These are phyloP conservation scores for Oscheius sp. DNA, from an alignment of 1,140 invertebrate genomes.

Conservation along the genomic window DNA sequence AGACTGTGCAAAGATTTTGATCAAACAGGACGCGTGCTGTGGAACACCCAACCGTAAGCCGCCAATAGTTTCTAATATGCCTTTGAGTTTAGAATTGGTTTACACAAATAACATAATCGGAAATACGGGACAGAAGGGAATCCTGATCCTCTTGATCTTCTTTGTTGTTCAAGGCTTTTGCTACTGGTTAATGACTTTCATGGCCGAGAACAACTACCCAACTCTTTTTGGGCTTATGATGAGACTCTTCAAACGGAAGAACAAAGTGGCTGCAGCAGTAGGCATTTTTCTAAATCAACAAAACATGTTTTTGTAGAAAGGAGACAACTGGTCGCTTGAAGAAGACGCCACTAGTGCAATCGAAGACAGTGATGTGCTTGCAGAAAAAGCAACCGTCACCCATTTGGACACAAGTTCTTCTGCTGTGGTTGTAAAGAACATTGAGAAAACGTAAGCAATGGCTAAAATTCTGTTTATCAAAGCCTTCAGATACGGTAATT, in stretches of 20 bases:
- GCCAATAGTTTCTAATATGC: background rate
- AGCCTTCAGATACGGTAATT: conserved; percentile 48
- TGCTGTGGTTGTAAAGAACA: conserved; percentile 36
- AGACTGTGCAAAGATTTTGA: conserved; percentile 25
- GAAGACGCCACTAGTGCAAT: conserved; percentile 14
- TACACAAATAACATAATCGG: conserved; percentile 43
- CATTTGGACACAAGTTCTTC: background rate
- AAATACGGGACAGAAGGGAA: conserved; percentile 32
- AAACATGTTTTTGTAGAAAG: background rate
- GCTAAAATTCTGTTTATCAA: conserved; percentile 21
- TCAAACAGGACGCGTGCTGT: too few relatives aligned
- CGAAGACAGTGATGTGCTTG: conserved; percentile 46
- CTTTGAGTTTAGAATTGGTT: conserved; percentile 31
- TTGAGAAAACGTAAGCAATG: conserved; percentile 29
- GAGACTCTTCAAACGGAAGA: background rate
- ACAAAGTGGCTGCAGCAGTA: background rate
- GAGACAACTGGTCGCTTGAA: conserved; percentile 11
- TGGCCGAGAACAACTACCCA: conserved; percentile 39
- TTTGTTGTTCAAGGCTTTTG: conserved; percentile 47
- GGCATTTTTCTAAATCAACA: background rate
- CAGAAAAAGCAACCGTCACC: conserved; percentile 33
- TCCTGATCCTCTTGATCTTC: conserved; percentile 40
- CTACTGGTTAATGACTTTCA: conserved; percentile 44
- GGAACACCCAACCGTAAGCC: background rate
- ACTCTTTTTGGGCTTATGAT: background rate